phyloP scores from a whole-genome alignment of 2,113 vertebrate genomes.

The Corynorhinus townsendii region DNA sequence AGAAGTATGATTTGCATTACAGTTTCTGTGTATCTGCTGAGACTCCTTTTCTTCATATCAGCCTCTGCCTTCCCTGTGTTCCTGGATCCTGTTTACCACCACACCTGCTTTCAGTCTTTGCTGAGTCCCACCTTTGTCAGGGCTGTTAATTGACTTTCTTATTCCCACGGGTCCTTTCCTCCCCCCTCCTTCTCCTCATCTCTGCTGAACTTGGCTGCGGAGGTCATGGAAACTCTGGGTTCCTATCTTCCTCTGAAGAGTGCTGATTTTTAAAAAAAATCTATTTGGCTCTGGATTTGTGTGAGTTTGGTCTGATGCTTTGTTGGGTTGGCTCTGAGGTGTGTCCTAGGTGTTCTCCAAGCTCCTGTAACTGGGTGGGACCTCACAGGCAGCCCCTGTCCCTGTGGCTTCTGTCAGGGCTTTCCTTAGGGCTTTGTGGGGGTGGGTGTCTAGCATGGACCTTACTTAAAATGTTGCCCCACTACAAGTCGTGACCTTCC shows the following conservation, averaged over 20 bases:
- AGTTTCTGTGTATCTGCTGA: no score
- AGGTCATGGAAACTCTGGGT: background rate
- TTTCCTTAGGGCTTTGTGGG: background rate
- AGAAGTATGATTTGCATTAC: background rate
- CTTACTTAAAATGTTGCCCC: background rate
- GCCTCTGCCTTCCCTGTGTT: no score
- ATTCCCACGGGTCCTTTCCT: no score
- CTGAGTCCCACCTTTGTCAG: background rate
- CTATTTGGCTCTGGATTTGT: background rate
- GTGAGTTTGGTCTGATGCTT: background rate
- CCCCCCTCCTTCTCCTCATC: background rate
- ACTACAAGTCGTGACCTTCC: background rate
- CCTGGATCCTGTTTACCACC: no score
- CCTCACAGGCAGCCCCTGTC: background rate
- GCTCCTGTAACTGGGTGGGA: background rate
- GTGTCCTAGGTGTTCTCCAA: background rate
- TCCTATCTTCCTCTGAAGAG: background rate
- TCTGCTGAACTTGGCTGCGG: background rate
- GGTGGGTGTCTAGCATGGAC: background rate
- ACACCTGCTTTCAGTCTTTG: background rate
- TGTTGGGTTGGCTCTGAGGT: background rate
- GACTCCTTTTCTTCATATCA: no score
- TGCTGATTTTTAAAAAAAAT: background rate
- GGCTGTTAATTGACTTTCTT: background rate
- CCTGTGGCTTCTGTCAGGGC: background rate